Base-by-base conservation (phyloP, 2,888 invertebrate species). In the Andricus curvator region DNA sequence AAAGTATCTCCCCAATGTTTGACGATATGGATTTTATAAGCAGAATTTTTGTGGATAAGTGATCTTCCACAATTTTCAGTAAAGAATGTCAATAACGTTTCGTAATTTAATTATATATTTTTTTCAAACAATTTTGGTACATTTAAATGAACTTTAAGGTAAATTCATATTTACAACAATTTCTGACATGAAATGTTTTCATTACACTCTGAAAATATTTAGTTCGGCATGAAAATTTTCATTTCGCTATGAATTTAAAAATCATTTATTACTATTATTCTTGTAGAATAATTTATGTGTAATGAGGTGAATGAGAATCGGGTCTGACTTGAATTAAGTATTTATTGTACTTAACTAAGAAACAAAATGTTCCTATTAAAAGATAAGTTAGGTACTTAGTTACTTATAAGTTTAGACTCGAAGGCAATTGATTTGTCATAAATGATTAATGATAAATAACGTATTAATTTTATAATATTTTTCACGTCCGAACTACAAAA, bases 191-290 rank as follows among this genome's bases (percentile, higher is more conserved):
- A 17, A 20, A 51, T 70, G 51, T 51, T 51, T 70, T 68, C 37
- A n/a, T 70, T 66, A 76, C 76, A 56, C 60, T 77, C 60, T 77
- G 65, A 62, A 25, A 77, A 80, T 78, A 67, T 11, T 60, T 29
- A 22, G 1, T n/a, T 22, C n/a, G n/a, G 20, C 60, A 60, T 60
- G 60, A 22, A 60, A 22, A 22, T 9, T 60, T 22, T 60, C 22
- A 22, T 22, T 51, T 51, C 5, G 8, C 4, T 51, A 51, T 51
- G 51, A 51, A 20, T 51, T 51, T 51, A 51, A 51, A 51, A 20
- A 62, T 11, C 22, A 13, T 62, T 62, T 25, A n/a, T 62, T 25
- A 41, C 41, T 41, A 62, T 62, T 62, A 62, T 62, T 62, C 60
- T 62, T 62, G 60, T 62, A 62, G 60, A 62, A 62, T 62, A 62